Base-by-base conservation (phyloP, 2,113 vertebrate species). In the Seriola dumerili region DNA sequence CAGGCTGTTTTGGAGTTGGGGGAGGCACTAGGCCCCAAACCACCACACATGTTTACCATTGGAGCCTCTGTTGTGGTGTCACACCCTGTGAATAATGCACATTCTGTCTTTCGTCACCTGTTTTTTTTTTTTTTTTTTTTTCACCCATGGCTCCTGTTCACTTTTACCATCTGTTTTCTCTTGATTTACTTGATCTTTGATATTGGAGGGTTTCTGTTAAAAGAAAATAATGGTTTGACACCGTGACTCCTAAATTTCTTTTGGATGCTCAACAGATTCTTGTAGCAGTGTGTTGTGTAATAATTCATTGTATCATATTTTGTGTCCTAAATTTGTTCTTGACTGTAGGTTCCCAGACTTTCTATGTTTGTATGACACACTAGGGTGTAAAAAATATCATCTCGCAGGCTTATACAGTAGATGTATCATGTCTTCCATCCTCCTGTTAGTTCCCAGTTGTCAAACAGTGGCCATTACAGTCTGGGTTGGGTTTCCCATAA, bases 401-500 rank as follows among this genome's bases (percentile, higher is more conserved):
- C 32, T 70, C 40, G 13, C 68, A 64, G 17, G 68, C 62, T 50
- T 57, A 38, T 72, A 66, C 67, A 77, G 59, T 42, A 62, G 50
- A 81, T 25, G 17, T 40, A 44, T 83, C 65, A 76, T 50, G n/a
- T 79, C 70, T 50, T 83, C 65, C 21, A 62, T 59, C 36, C 80
- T 79, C 59, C 54, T 55, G 61, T 61, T 72, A 57, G 76, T 59
- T 80, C 80, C 85, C 75, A 72, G 80, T 86, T 91, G 83, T 88
- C 80, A 86, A 75, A 85, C 82, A 44, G 63, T 65, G 62, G 64
- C 76, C 83, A 91, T 92, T 91, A 91, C 76, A 79, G 71, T 81
- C 67, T 90, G 84, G 92, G 78, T 93, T 91, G 81, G 88, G 82
- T 94, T 94, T 92, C 92, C 70, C 66, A 63, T 80, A 83, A 92